Conservation (phyloP, 1,140 invertebrate species). For the Drosophila tropicalis region DNA sequence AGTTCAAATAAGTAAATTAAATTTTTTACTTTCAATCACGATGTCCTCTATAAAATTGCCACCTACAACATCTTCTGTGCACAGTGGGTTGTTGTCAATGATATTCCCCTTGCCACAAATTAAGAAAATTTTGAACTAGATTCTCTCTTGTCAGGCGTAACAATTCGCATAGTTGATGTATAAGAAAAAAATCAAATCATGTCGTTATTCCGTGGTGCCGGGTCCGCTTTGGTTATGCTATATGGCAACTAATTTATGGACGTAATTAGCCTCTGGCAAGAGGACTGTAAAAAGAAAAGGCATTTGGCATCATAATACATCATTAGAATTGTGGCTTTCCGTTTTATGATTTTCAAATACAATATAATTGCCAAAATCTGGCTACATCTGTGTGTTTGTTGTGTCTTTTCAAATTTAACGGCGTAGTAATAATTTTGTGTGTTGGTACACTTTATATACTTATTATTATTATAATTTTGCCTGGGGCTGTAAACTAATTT, state of each 20-base stretch:
- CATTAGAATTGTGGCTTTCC: constrained; percentile 33
- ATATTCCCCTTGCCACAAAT: constrained; percentile 25
- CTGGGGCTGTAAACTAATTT: constrained; percentile 11
- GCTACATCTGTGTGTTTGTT: constrained; percentile 15
- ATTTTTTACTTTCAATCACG: neutral
- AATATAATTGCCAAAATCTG: constrained; percentile 14
- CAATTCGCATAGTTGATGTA: constrained; percentile 39
- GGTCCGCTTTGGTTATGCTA: constrained; percentile 43
- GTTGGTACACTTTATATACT: constrained; percentile 1
- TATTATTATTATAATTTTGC: neutral
- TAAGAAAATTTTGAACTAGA: constrained; percentile 49
- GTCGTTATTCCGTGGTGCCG: neutral
- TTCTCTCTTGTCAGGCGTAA: constrained; percentile 51
- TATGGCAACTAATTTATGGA: constrained; percentile 71
- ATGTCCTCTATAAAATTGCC: neutral
- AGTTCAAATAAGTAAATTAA: no score
- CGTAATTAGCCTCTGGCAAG: constrained; percentile 65
- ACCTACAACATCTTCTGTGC: constrained; percentile 21
- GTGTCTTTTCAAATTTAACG: constrained; percentile 12
- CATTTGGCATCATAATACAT: constrained; percentile 63
- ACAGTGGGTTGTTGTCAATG: constrained; percentile 30
- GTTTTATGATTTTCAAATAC: constrained; percentile 26
- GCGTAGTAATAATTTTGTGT: constrained; percentile 44
- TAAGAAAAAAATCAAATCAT: constrained; percentile 17
- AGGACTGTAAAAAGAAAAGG: constrained; percentile 13